Percentiles rank a stretch among this genome's conserved stretches.
phyloP scores from a whole-genome alignment of 2,113 vertebrate genomes.

The Lagopus muta region DNA sequence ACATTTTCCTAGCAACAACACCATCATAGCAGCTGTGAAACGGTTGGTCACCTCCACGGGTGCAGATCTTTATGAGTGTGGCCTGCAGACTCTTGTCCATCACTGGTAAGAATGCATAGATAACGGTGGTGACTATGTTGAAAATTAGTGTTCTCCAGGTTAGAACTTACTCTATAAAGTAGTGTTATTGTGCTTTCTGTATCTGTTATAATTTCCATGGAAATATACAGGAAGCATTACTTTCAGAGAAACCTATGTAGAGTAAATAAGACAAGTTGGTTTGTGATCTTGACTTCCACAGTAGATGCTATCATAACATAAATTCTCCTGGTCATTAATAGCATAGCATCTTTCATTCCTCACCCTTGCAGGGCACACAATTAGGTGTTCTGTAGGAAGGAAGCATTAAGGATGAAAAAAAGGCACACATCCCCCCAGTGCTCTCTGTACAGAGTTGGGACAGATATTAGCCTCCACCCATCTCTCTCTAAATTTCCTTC shows the following conservation, averaged over 20 bases:
- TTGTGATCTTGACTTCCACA: background rate
- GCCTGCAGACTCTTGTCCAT: too few relatives aligned
- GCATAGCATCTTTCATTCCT: background rate
- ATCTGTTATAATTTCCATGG: too few relatives aligned
- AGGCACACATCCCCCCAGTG: background rate
- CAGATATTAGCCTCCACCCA: background rate
- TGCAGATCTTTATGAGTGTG: too few relatives aligned
- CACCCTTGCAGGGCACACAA: background rate
- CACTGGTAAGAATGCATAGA: too few relatives aligned
- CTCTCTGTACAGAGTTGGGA: background rate
- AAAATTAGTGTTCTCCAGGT: too few relatives aligned
- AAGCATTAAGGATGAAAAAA: background rate
- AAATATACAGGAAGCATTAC: too few relatives aligned
- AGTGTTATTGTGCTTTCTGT: too few relatives aligned
- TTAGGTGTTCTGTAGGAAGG: background rate
- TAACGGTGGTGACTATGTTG: too few relatives aligned
- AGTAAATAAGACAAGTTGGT: background rate
- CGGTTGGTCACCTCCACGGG: too few relatives aligned
- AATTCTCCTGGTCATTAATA: background rate
- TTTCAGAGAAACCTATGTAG: background rate
- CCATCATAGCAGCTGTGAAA: too few relatives aligned
- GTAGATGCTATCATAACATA: background rate
- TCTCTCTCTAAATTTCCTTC: background rate
- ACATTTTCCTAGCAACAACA: too few relatives aligned
- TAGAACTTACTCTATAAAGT: too few relatives aligned